phyloP scores from a whole-genome alignment of 2,888 invertebrate species.

The Dasysyrphus tricinctus region DNA sequence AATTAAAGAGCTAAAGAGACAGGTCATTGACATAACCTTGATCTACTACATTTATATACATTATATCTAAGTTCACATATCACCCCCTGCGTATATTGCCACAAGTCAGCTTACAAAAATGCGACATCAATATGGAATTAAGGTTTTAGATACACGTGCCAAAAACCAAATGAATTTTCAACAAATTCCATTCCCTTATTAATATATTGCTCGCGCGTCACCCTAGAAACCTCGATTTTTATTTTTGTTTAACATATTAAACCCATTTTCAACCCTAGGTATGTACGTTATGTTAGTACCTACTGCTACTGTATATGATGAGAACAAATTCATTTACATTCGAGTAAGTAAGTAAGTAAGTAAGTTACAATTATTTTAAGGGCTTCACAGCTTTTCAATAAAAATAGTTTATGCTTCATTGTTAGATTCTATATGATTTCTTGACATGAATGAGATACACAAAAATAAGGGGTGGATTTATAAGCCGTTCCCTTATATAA shows the following conservation, averaged over 20 bases:
- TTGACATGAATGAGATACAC: constrained; percentile 48
- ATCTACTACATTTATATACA: constrained; percentile 6
- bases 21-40: constrained; percentile 27
- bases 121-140: constrained; percentile 37
- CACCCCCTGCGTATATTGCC: background rate
- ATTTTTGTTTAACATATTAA: constrained; percentile 4
- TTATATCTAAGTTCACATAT: background rate
- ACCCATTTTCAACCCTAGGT: background rate
- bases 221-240: constrained; percentile 53
- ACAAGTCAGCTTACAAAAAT: constrained; percentile 11
- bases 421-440: constrained; percentile 12
- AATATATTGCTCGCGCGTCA: constrained; percentile 10
- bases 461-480: constrained; percentile 41
- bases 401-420: constrained; percentile 9
- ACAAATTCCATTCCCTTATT: constrained; percentile 35
- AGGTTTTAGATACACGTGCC: constrained; percentile 56
- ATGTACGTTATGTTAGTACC: background rate
- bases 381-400: constrained; percentile 35
- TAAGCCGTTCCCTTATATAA: background rate
- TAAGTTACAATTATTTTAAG: constrained; percentile 5
- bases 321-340: constrained; percentile 20
- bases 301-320: constrained; percentile 15
- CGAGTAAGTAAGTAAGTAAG: constrained; percentile 1
- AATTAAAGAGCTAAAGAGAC: background rate
- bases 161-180: constrained; percentile 27